phyloP scores from a whole-genome alignment of 2,888 invertebrate genomes.

The Tachystola acroxantha region DNA sequence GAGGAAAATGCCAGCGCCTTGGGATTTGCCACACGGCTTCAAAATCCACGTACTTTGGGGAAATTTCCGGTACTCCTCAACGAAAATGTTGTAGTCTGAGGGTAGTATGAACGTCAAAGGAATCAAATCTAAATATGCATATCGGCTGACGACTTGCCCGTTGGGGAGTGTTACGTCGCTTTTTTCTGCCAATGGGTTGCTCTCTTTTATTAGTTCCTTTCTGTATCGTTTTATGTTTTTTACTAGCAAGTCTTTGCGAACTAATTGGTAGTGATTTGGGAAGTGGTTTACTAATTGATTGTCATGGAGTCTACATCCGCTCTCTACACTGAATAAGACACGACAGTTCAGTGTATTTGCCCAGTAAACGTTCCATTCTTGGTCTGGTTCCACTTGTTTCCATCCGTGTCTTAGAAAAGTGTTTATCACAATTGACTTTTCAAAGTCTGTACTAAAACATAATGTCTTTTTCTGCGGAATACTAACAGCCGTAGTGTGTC shows the following conservation, averaged over 20 bases:
- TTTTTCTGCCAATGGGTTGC: conserved; percentile 89
- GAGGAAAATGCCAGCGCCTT: conserved; percentile 94
- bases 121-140: conserved; percentile 91
- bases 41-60: conserved; percentile 97
- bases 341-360: conserved; percentile 92
- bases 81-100: conserved; percentile 96
- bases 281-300: conserved; percentile 97
- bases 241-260: conserved; percentile 95
- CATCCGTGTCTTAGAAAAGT: conserved; percentile 70
- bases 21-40: conserved; percentile 96
- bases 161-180: conserved; percentile 53
- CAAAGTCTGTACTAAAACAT: conserved; percentile 44
- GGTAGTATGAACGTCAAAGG: conserved; percentile 96
- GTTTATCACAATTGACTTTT: conserved; percentile 42
- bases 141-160: conserved; percentile 82
- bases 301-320: conserved; percentile 76
- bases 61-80: conserved; percentile 94
- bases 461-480: conserved; percentile 8
- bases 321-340: conserved; percentile 83
- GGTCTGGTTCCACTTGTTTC: conserved; percentile 89
- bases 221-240: conserved; percentile 96
- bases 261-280: conserved; percentile 96
- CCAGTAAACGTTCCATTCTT: conserved; percentile 98
- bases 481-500: not conserved
- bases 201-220: conserved; percentile 93